These are phyloP conservation scores for Hemitrygon akajei DNA, from an alignment of 2,797 vertebrate species.

Conservation along the genomic window DNA sequence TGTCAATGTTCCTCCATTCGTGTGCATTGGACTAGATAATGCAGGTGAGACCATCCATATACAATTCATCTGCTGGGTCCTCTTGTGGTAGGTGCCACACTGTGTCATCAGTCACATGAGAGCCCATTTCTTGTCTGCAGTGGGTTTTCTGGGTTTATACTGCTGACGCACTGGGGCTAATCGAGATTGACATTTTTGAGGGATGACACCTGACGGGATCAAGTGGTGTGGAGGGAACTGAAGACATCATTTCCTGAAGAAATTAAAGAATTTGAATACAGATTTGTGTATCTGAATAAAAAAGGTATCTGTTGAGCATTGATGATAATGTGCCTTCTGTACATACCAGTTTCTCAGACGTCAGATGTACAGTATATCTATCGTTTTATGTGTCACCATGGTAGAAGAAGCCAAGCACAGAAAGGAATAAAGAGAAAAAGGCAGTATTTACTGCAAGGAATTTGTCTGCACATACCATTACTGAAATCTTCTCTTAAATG, in stretches of 20 bases:
- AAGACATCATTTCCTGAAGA: background rate
- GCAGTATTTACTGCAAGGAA: constrained; percentile 25
- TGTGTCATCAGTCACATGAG: background rate
- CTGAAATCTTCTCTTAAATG: background rate
- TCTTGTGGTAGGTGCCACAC: background rate
- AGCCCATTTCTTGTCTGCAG: background rate
- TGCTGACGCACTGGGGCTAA: background rate
- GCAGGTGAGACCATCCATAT: background rate
- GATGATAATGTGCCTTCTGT: background rate
- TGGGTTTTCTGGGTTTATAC: background rate
- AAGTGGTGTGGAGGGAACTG: background rate
- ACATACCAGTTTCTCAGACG: background rate
- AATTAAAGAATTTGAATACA: background rate
- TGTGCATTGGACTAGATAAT: background rate
- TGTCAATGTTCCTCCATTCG: background rate
- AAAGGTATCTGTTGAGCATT: background rate
- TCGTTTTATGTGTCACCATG: background rate
- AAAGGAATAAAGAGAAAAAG: constrained; percentile 35
- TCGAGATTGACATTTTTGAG: background rate
- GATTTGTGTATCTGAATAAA: too few species aligned
- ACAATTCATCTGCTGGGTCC: background rate
- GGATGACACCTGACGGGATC: background rate
- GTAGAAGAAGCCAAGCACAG: background rate
- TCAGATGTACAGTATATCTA: background rate
- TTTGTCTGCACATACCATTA: background rate